A percentile compares a stretch with the other conserved stretches of the same genome.
Conservation (phyloP, 2,888 invertebrate genomes). For the Pseudococcus viburni region DNA sequence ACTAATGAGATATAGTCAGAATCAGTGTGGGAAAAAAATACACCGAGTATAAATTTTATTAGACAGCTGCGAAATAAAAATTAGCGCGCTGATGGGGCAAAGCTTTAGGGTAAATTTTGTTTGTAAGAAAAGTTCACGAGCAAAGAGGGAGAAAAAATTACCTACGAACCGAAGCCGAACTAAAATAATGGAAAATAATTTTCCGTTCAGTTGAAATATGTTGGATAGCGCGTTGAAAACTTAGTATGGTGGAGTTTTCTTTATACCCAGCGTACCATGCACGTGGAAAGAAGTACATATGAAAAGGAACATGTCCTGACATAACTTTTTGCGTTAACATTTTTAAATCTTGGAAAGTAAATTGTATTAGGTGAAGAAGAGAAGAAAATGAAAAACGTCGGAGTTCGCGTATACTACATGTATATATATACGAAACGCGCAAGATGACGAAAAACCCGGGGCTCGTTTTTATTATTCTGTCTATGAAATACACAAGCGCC, state of each 20-base stretch:
- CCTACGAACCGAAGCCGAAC: not conserved
- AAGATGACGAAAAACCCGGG: conserved; percentile 36
- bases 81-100: no score
- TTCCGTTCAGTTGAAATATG: not conserved
- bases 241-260: not conserved
- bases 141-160: not conserved
- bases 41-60: no score
- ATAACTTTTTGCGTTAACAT: conserved; percentile 40
- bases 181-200: conserved; percentile 21
- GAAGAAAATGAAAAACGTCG: conserved; percentile 52
- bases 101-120: no score
- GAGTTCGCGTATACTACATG: not conserved
- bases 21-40: no score
- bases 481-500: conserved; percentile 61
- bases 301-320: conserved; percentile 36
- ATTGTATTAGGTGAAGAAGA: conserved; percentile 28
- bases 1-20: no score
- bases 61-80: no score
- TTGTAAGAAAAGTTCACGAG: not conserved
- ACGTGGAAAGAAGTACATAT: not conserved
- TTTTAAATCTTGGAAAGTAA: conserved; percentile 43
- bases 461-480: conserved; percentile 62
- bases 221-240: not conserved
- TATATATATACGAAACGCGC: not conserved
- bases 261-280: not conserved